Conservation (phyloP, 2,888 invertebrate genomes). For the Sceliomorpha sp. region DNA sequence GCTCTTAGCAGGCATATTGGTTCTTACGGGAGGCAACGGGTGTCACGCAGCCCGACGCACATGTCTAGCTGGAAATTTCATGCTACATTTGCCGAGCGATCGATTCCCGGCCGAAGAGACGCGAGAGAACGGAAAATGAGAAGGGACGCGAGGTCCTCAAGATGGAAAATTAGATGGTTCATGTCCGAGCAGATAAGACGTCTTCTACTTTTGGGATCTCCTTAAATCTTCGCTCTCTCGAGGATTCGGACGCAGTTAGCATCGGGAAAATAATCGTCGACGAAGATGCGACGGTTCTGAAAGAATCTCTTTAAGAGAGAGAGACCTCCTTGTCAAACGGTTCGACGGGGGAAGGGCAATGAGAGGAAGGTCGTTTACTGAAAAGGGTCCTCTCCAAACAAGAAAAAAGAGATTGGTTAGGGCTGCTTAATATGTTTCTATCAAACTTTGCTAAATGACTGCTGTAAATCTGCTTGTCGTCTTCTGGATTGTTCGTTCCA, state of each 20-base stretch:
- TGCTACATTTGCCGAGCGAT: slow-evolving; percentile 65
- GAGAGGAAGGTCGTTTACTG: too few relatives aligned
- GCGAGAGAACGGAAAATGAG: slow-evolving; percentile 41
- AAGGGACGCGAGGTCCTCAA: slow-evolving; percentile 40
- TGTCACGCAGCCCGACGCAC: slow-evolving; percentile 38
- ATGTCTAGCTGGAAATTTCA: slow-evolving; percentile 61
- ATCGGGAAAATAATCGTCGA: slow-evolving; percentile 32
- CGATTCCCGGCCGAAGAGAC: slow-evolving; percentile 58
- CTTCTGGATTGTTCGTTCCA: too few relatives aligned
- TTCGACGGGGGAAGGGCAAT: too few relatives aligned
- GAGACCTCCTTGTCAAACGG: too few relatives aligned
- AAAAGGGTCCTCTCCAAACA: too few relatives aligned
- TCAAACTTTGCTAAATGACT: too few relatives aligned
- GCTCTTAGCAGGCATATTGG: slow-evolving; percentile 24
- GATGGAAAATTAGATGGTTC: slow-evolving; percentile 52
- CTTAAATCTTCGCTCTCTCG: slow-evolving; percentile 30
- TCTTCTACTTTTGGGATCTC: slow-evolving; percentile 25
- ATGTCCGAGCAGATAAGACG: slow-evolving; percentile 43
- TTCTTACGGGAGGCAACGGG: slow-evolving; percentile 26
- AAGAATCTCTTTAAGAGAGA: too few relatives aligned
- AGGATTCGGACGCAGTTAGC: slow-evolving; percentile 15
- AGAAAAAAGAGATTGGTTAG: too few relatives aligned
- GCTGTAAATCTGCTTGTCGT: too few relatives aligned
- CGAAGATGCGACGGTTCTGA: too few relatives aligned
- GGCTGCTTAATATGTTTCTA: too few relatives aligned